phyloP scores from a whole-genome alignment of 2,113 vertebrate species.

The Burhinus oedicnemus region DNA sequence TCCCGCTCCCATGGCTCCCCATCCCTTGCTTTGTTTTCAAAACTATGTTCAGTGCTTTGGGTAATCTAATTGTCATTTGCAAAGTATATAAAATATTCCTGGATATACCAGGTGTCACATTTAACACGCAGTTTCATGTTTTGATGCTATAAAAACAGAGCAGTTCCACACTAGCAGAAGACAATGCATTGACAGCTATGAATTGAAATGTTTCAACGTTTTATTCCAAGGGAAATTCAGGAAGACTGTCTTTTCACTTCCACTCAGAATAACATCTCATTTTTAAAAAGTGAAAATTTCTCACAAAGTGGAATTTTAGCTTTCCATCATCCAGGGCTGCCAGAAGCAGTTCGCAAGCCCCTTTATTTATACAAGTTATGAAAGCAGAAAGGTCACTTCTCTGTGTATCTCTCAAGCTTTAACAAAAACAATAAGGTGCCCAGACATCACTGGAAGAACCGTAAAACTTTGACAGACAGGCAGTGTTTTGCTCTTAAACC shows the following conservation, averaged over 20 bases:
- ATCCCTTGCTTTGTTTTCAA: not conserved
- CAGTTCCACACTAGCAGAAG: not conserved
- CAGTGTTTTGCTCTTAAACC: constrained; percentile 17
- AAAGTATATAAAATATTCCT: not conserved
- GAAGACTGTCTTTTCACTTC: not conserved
- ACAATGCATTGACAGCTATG: not conserved
- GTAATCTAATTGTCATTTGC: not conserved
- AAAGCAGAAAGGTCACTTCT: constrained; percentile 37
- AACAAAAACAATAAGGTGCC: constrained; percentile 44
- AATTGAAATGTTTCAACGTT: not conserved
- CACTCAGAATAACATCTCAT: not conserved
- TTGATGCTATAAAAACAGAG: not conserved
- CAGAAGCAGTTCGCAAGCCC: not conserved
- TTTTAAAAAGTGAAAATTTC: constrained; percentile 1
- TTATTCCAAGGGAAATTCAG: not conserved
- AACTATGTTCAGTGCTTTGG: not conserved
- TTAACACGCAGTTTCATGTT: not conserved
- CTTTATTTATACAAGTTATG: constrained; percentile 28
- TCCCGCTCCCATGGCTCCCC: not conserved
- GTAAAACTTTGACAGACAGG: constrained; percentile 32
- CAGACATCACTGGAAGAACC: constrained; percentile 4
- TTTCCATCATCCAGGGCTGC: not conserved
- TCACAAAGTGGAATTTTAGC: not conserved
- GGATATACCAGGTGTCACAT: not conserved
- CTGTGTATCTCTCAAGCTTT: constrained; percentile 13